Conservation (phyloP, 1,140 invertebrate genomes). For the Euwallacea similis region DNA sequence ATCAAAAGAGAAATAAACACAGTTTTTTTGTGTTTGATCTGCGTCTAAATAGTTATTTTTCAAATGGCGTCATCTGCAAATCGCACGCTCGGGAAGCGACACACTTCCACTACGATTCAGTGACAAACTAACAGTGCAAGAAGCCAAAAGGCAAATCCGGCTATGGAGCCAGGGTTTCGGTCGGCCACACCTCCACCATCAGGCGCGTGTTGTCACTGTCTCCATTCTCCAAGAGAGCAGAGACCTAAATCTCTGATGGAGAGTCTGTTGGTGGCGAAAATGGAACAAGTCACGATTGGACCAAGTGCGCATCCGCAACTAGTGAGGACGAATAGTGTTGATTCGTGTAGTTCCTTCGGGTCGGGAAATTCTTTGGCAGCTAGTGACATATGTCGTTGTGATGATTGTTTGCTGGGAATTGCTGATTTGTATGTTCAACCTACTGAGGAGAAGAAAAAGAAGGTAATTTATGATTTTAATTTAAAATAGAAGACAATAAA, state of each 20-base stretch:
- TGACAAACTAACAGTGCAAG: no score
- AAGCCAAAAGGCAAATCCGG: background rate
- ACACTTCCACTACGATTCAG: no score
- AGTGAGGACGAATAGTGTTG: slow-evolving; percentile 73
- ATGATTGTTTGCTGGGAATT: slow-evolving; percentile 80
- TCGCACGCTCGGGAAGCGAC: no score
- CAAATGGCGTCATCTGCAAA: background rate
- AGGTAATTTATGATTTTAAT: slow-evolving; percentile 17
- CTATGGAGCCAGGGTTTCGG: slow-evolving; percentile 21
- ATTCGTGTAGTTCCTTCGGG: slow-evolving; percentile 74
- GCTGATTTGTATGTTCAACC: slow-evolving; percentile 71
- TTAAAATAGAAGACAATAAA: no score
- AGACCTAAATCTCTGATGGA: slow-evolving; percentile 74
- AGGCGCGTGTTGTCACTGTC: slow-evolving; percentile 20
- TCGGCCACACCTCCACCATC: slow-evolving; percentile 24
- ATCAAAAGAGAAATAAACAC: background rate
- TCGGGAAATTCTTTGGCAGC: slow-evolving; percentile 64
- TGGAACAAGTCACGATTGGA: slow-evolving; percentile 61
- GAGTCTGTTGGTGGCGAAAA: slow-evolving; percentile 73
- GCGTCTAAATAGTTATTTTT: background rate
- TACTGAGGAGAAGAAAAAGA: slow-evolving; percentile 64
- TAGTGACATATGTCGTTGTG: slow-evolving; percentile 77
- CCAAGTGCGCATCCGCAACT: slow-evolving; percentile 53
- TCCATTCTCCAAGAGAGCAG: slow-evolving; percentile 27
- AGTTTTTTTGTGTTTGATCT: background rate